These are phyloP conservation scores for Druceiella hillmani DNA, from an alignment of 2,888 invertebrate genomes.

Conservation along the genomic window DNA sequence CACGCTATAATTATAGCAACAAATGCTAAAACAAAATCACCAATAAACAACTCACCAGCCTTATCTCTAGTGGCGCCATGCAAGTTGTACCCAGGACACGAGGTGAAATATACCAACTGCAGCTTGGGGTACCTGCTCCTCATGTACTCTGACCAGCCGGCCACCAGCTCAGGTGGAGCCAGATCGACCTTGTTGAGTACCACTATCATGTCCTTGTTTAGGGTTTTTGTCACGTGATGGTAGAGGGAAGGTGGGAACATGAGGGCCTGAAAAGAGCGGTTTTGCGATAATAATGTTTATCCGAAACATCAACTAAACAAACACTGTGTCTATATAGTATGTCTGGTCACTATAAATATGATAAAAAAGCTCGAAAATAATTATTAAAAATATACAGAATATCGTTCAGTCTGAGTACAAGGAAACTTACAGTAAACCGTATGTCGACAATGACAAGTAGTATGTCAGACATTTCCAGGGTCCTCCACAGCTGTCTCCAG, in stretches of 20 bases:
- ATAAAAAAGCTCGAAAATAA: too few species aligned
- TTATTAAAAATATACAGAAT: slow-evolving; percentile 5
- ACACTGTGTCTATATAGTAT: too few species aligned
- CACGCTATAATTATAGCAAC: slow-evolving; percentile 6
- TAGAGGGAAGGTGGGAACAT: slow-evolving; percentile 91
- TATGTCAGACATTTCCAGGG: slow-evolving; percentile 90
- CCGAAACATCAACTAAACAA: too few species aligned
- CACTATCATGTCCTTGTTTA: slow-evolving; percentile 81
- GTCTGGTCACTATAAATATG: too few species aligned
- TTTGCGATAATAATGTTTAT: too few species aligned
- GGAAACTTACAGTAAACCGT: slow-evolving; percentile 65
- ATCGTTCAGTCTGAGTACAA: background rate
- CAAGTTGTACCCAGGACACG: slow-evolving; percentile 70
- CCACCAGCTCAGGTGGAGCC: slow-evolving; percentile 71
- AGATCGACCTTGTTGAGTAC: slow-evolving; percentile 92
- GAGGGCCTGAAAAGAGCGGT: slow-evolving; percentile 49
- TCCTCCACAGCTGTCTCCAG: slow-evolving; percentile 94
- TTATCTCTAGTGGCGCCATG: slow-evolving; percentile 51
- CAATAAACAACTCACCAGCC: slow-evolving; percentile 37
- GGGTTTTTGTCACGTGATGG: slow-evolving; percentile 63
- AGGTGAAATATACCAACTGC: slow-evolving; percentile 77
- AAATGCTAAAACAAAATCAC: background rate
- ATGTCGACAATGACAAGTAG: slow-evolving; percentile 85
- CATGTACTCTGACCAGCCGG: slow-evolving; percentile 86
- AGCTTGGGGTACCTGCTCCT: slow-evolving; percentile 62